Evolutionary conservation across 1,140 invertebrate genomes (phyloP).

Genomic region (Drosophila auraria): DNA sequence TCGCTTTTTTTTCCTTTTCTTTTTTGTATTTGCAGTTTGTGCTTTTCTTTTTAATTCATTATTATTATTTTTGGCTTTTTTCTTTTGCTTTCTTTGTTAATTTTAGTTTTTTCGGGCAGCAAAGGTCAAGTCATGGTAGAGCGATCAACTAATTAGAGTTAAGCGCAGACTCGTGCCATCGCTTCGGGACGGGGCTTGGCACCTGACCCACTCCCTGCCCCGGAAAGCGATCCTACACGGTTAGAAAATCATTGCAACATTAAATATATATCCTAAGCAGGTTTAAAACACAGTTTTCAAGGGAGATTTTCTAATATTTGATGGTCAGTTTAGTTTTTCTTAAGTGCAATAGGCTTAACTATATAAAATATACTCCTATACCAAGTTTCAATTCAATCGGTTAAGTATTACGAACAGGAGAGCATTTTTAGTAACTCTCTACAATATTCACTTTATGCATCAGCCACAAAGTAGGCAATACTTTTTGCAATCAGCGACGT

Average conservation of each 20-base stretch:
- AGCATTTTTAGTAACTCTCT: neutral
- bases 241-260: neutral
- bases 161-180: slow-evolving; percentile 61
- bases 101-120: slow-evolving; percentile 19
- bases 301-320: neutral
- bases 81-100: slow-evolving; percentile 11
- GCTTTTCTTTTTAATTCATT: slow-evolving; percentile 6
- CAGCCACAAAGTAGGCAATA: slow-evolving; percentile 5
- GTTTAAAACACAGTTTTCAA: no score
- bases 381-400: neutral
- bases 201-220: slow-evolving; percentile 13
- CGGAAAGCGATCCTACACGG: neutral
- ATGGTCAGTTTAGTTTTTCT: neutral
- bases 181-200: slow-evolving; percentile 31
- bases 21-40: slow-evolving; percentile 16
- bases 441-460: neutral
- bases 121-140: slow-evolving; percentile 80
- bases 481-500: neutral
- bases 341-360: accelerated
- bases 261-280: no score
- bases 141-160: slow-evolving; percentile 76
- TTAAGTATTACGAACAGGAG: neutral
- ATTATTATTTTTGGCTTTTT: slow-evolving; percentile 22
- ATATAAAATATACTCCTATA: neutral
- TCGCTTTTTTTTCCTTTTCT: slow-evolving; percentile 20